A percentile compares a stretch with the other conserved stretches of the same genome.
These are phyloP conservation scores for Poecilia latipinna DNA, from an alignment of 2,113 vertebrate genomes.

Conservation along the genomic window DNA sequence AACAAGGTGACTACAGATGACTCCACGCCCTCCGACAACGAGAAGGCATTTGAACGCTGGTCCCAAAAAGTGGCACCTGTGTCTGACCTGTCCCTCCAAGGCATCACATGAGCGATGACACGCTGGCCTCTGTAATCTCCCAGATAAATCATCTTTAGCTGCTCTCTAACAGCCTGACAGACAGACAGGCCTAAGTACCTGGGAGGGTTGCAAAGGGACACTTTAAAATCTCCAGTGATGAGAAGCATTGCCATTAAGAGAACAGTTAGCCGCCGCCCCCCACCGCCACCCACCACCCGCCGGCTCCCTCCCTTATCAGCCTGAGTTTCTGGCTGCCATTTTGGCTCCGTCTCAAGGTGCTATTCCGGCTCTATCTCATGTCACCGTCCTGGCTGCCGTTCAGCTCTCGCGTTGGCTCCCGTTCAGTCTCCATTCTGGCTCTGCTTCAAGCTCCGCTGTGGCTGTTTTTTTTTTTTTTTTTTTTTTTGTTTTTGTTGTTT, in stretches of 20 bases:
- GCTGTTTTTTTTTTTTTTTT: conserved; percentile 52
- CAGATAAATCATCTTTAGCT: conserved; percentile 73
- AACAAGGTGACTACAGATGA: conserved; percentile 40
- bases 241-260: conserved; percentile 65
- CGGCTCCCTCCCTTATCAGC: conserved; percentile 54
- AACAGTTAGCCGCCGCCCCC: conserved; percentile 51
- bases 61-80: conserved; percentile 36
- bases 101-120: conserved; percentile 48
- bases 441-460: conserved; percentile 70
- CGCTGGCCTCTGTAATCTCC: conserved; percentile 57
- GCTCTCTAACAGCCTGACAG: conserved; percentile 66
- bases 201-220: conserved; percentile 72
- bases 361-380: conserved; percentile 77
- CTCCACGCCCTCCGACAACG: neutral
- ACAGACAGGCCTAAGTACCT: conserved; percentile 76
- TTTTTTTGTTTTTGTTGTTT: no score
- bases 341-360: conserved; percentile 75
- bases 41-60: neutral
- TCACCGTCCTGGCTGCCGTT: conserved; percentile 75
- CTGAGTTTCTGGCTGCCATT: conserved; percentile 71
- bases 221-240: conserved; percentile 71
- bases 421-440: conserved; percentile 77
- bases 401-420: conserved; percentile 70
- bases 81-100: conserved; percentile 58
- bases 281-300: conserved; percentile 11